Percentiles rank a stretch among this genome's conserved stretches.
Conservation (phyloP, 1,140 invertebrate species). For the Mamestra configurata region DNA sequence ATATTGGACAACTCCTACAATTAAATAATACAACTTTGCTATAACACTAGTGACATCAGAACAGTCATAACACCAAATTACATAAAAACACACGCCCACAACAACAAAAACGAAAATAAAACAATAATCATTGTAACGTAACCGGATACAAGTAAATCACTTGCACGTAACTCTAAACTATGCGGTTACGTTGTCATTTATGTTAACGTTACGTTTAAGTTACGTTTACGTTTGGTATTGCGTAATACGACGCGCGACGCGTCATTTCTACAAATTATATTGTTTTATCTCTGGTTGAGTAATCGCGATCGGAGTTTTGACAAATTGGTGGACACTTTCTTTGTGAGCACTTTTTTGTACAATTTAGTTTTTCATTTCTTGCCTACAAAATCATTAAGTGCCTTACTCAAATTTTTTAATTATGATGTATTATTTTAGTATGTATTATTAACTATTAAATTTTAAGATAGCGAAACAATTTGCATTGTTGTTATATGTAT, state of each 20-base stretch:
- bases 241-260: not conserved
- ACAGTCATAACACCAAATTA: not conserved
- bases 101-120: not conserved
- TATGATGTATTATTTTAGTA: no score
- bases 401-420: no score
- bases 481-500: no score
- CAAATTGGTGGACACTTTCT: not conserved
- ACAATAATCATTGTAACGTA: conserved; percentile 24
- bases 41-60: not conserved
- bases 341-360: not conserved
- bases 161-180: conserved; percentile 22
- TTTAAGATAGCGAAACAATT: no score
- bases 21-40: no score
- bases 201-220: not conserved
- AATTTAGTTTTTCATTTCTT: not conserved
- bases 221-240: not conserved
- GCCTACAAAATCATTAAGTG: no score
- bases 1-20: no score
- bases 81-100: not conserved
- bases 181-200: conserved; percentile 8
- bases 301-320: not conserved
- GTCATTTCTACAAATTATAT: not conserved
- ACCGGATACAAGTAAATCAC: conserved; percentile 39
- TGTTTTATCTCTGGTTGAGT: not conserved
- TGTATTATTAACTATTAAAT: no score